Base-by-base conservation (phyloP, 1,140 invertebrate species). In the Ceratosolen fusciceps region DNA sequence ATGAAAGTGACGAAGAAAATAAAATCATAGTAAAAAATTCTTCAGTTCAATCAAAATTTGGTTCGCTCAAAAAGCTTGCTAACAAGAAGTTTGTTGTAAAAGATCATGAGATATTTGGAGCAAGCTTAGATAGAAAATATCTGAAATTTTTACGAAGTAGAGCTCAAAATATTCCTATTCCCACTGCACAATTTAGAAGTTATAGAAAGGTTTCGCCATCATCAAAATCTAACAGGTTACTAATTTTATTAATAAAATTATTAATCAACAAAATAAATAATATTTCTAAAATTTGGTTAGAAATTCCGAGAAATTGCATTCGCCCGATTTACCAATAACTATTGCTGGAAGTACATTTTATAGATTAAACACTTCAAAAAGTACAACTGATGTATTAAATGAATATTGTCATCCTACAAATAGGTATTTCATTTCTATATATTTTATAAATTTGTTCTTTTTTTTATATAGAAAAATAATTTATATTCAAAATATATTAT, bases 131-230 rank as follows among this genome's bases (percentile, higher is more conserved):
- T 88, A 87, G 94, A 82, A 95, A 95, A 89, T 95, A 94, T 85
- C 87, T 94, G 70, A 88, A 92, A 84, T 93, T 94, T 83, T 90
- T 94, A 72, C 90, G 90, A 87, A 88, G 89, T 74, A 90, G 89
- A 83, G 92, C 91, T 89, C 92, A 88, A 84, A 92, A 93, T 83
- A 90, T 94, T 43, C 94, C 94, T 9, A 93, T 95, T 31, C 94
- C 94, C 29, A 95, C 94, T 1, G 93, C 94, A n/a, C 94, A 95
- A 84, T 95, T 94, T 86, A 90, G 94, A 74, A 95, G 93, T 82
- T 95, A 95, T 80, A 88, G 94, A 82, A 92, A 94, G 86, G 93
- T 94, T 52, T 87, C 91, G 78, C 89, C 89, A 19, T 83, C 84
- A 12, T 86, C 86, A 16, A 86, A 84, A 2, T 78, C 87, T 19